Conservation (phyloP, 2,797 vertebrate species). For the Geotrypetes seraphini region DNA sequence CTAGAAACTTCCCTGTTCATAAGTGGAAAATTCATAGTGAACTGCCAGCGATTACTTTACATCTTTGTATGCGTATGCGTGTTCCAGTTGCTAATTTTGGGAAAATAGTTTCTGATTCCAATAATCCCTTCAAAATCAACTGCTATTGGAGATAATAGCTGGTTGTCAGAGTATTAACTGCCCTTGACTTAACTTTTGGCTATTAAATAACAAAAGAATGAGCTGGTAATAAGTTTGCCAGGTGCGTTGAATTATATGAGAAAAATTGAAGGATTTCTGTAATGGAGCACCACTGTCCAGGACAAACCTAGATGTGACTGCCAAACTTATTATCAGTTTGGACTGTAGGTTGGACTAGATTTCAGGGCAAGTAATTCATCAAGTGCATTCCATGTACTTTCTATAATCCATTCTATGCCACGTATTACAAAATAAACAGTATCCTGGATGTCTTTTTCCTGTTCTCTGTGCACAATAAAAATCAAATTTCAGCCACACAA, state of each 20-base stretch:
- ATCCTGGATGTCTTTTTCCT: constrained; percentile 13
- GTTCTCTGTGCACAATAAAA: too few relatives aligned
- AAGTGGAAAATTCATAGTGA: constrained; percentile 25
- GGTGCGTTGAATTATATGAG: constrained; percentile 55
- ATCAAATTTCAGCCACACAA: too few relatives aligned
- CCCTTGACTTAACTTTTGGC: constrained; percentile 42
- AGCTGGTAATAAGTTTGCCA: constrained; percentile 41
- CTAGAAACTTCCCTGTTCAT: constrained; percentile 19
- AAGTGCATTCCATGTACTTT: constrained; percentile 24
- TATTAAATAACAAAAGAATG: constrained; percentile 46
- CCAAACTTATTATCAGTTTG: constrained; percentile 48
- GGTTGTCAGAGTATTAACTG: constrained; percentile 46
- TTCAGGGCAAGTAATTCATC: constrained; percentile 20
- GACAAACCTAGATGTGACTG: constrained; percentile 35
- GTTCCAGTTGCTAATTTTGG: constrained; percentile 38
- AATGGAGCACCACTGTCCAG: constrained; percentile 36
- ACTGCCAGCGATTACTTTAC: constrained; percentile 27
- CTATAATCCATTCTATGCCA: constrained; percentile 21
- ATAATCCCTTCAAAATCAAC: constrained; percentile 43
- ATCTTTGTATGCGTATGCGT: constrained; percentile 26
- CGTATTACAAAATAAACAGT: not conserved
- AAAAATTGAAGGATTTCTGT: constrained; percentile 36
- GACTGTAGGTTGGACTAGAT: constrained; percentile 26
- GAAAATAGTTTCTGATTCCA: constrained; percentile 40
- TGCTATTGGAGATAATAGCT: constrained; percentile 42